Percentiles rank a stretch among this genome's conserved stretches.
These are phyloP conservation scores for Sycon ciliatum DNA, from an alignment of 37 sponge, comb jelly and placozoan species.

Conservation along the genomic window DNA sequence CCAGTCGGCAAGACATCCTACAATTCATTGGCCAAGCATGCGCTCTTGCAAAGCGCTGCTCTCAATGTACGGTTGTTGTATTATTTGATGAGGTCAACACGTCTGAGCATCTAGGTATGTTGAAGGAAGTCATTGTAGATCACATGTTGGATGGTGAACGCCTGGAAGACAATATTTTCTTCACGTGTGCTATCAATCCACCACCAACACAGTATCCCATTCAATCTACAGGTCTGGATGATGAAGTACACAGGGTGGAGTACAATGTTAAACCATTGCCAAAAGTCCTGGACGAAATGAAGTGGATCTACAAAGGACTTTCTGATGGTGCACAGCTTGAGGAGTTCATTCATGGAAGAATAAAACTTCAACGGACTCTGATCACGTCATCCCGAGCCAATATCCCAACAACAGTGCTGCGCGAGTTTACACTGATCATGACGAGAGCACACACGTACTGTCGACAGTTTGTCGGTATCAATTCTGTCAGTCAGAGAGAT, in stretches of 20 bases:
- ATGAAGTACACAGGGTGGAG: background rate
- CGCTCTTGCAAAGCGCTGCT: background rate
- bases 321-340: background rate
- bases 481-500: conserved; percentile 17
- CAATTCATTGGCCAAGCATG: background rate
- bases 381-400: too few species aligned
- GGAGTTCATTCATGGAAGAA: background rate
- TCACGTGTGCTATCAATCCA: conserved; percentile 2
- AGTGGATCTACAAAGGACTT: background rate
- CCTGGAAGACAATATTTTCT: background rate
- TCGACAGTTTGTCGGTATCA: too few species aligned
- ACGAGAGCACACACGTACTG: too few species aligned
- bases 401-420: too few species aligned
- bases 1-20: background rate
- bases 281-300: background rate
- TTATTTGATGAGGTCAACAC: conserved; percentile 17
- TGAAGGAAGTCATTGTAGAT: background rate
- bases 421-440: too few species aligned
- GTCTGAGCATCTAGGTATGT: background rate
- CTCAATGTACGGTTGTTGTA: background rate
- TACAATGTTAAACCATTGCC: background rate
- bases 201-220: too few species aligned
- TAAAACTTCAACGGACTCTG: background rate
- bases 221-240: background rate
- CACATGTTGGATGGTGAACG: background rate